phyloP scores from a whole-genome alignment of 2,113 vertebrate genomes.

The Centropus unirufus region DNA sequence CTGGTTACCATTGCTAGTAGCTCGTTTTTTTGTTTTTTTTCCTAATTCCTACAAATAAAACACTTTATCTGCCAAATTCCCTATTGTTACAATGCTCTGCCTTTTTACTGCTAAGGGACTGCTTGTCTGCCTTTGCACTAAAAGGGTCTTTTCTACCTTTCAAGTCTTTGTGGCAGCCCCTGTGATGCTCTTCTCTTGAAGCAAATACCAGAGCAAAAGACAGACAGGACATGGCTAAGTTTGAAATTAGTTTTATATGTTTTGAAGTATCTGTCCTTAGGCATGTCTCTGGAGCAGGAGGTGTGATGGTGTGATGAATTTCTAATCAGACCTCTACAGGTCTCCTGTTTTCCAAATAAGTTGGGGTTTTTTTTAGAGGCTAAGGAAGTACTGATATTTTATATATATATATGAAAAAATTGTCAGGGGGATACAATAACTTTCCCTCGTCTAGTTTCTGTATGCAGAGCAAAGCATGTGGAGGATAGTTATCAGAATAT shows the following conservation, averaged over 20 bases:
- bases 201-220: constrained; percentile 14
- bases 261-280: background rate
- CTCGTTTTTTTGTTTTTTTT: background rate
- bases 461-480: background rate
- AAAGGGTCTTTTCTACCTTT: background rate
- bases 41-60: background rate
- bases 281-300: background rate
- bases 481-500: background rate
- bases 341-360: background rate
- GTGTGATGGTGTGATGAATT: background rate
- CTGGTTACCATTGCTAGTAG: background rate
- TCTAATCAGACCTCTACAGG: background rate
- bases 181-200: background rate
- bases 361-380: background rate
- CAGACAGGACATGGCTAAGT: background rate
- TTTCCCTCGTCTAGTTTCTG: background rate
- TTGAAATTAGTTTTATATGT: background rate
- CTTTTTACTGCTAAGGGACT: background rate
- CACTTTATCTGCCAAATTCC: background rate
- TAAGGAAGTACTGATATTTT: background rate
- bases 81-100: background rate
- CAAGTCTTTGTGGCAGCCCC: background rate
- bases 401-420: background rate
- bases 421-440: background rate
- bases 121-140: background rate